phyloP scores from a whole-genome alignment of 2,113 vertebrate species.

The Tachysurus fulvidraco region DNA sequence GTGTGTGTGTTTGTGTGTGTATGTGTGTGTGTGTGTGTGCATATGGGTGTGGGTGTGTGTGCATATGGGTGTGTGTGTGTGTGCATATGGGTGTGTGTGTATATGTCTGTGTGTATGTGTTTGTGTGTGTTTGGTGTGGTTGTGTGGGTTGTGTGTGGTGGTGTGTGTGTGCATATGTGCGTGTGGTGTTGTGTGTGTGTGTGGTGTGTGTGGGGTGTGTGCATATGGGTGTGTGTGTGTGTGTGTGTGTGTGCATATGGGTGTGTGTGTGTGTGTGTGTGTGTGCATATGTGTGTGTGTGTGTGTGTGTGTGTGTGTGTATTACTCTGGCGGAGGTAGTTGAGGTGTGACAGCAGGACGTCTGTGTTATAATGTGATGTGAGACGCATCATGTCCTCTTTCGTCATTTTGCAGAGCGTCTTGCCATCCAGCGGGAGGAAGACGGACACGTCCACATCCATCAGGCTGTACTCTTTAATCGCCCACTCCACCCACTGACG shows the following conservation, averaged over 20 bases:
- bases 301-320: neutral
- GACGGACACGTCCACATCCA: slow-evolving; percentile 75
- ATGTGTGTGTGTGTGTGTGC: too few species aligned
- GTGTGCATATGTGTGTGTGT: neutral
- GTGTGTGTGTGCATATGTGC: neutral
- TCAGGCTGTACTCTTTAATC: slow-evolving; percentile 81
- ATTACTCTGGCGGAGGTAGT: slow-evolving; percentile 83
- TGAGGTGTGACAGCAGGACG: slow-evolving; percentile 81
- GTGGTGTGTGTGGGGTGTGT: neutral
- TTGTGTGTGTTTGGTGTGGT: too few species aligned
- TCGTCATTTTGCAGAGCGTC: slow-evolving; percentile 79
- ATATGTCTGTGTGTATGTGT: too few species aligned
- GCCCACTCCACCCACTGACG: slow-evolving; percentile 85
- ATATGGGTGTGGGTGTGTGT: too few species aligned
- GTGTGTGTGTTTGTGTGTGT: too few species aligned
- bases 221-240: too few species aligned
- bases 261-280: too few species aligned
- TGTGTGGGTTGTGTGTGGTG: neutral
- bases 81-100: too few species aligned
- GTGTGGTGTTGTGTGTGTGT: neutral
- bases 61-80: too few species aligned
- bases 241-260: too few species aligned
- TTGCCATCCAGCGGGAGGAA: slow-evolving; percentile 80
- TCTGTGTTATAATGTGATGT: slow-evolving; percentile 80
- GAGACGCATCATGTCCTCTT: slow-evolving; percentile 80